A percentile compares a stretch with the other conserved stretches of the same genome.
These are phyloP conservation scores for Tuta absoluta DNA, from an alignment of 2,888 invertebrate genomes.

Conservation along the genomic window DNA sequence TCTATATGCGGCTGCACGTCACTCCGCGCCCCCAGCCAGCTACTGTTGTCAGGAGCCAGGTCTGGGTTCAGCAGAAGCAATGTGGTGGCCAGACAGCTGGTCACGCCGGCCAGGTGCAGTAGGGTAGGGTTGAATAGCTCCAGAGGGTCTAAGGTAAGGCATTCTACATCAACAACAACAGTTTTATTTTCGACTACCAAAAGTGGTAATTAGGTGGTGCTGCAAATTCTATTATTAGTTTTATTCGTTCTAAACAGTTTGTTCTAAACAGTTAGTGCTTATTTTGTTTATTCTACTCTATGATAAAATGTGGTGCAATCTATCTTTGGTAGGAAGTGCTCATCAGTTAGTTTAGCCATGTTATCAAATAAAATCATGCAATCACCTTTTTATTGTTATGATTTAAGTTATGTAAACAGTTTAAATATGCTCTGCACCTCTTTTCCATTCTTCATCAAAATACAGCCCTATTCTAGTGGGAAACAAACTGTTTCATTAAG, in stretches of 20 bases:
- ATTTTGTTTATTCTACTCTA: not conserved
- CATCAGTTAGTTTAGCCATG: not conserved
- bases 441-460: not conserved
- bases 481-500: too few species aligned
- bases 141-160: conserved; percentile 54
- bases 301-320: conserved; percentile 6
- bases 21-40: conserved; percentile 48
- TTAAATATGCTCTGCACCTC: not conserved
- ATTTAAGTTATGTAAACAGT: not conserved
- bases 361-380: not conserved
- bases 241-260: too few species aligned
- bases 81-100: conserved; percentile 51
- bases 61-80: conserved; percentile 46
- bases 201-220: too few species aligned
- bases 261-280: too few species aligned
- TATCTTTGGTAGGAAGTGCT: not conserved
- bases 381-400: not conserved
- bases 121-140: conserved; percentile 42
- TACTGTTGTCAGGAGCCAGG: conserved; percentile 47
- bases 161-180: not conserved
- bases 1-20: conserved; percentile 61
- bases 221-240: too few species aligned
- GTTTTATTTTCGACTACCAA: too few species aligned
- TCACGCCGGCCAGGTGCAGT: conserved; percentile 48
- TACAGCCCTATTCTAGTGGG: not conserved